phyloP scores from a whole-genome alignment of 2,888 invertebrate genomes.

The Morinoia aosen region DNA sequence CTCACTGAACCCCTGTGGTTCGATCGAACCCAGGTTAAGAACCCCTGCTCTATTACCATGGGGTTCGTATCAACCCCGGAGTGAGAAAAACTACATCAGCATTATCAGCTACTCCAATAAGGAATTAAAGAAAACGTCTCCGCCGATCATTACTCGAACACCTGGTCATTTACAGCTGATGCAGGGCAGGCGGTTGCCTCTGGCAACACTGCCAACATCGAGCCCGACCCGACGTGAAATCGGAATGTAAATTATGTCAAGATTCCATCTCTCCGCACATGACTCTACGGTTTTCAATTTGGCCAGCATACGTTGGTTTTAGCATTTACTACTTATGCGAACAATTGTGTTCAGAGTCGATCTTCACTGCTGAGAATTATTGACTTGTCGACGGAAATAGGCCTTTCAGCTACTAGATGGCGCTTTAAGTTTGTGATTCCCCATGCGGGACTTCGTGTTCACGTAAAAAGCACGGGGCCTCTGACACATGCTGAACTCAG shows the following conservation, averaged over 20 bases:
- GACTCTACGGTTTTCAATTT: neutral
- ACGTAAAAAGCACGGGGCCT: neutral
- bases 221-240: neutral
- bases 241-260: neutral
- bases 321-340: neutral
- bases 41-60: neutral
- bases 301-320: neutral
- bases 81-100: neutral
- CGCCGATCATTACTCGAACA: neutral
- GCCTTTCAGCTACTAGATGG: neutral
- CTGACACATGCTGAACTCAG: neutral
- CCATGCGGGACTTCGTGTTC: neutral
- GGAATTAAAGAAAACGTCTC: neutral
- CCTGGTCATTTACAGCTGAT: neutral
- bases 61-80: neutral
- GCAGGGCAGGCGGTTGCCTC: neutral
- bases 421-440: neutral
- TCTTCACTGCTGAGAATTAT: neutral
- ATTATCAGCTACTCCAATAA: neutral
- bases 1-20: no score
- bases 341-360: neutral
- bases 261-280: neutral
- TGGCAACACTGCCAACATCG: neutral
- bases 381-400: neutral
- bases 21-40: no score